Conservation (phyloP, 64 coral and sea anemone genomes). For the Porites australiensis region DNA sequence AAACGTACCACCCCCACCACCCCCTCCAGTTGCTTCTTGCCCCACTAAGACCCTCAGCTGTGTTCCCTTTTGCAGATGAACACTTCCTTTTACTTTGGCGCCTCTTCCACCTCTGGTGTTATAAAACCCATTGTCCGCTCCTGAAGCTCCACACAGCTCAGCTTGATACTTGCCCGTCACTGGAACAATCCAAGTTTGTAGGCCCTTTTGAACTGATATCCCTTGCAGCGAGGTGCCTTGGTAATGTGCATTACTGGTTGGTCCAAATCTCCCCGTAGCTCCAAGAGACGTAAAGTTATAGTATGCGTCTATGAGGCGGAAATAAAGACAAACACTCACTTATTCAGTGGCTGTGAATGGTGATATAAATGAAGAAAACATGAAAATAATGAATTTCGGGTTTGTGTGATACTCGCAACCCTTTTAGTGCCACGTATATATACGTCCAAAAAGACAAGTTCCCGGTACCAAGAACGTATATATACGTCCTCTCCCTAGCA, state of each 20-base stretch:
- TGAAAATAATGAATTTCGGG: no score
- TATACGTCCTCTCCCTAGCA: no score
- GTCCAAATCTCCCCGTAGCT: slow-evolving; percentile 7
- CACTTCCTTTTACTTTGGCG: background rate
- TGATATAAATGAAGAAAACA: no score
- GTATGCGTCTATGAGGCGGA: background rate
- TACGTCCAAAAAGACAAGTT: no score
- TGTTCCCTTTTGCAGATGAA: slow-evolving; percentile 8
- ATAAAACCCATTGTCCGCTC: background rate
- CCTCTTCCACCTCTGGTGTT: background rate
- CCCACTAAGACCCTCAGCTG: slow-evolving; percentile 41
- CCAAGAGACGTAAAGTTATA: slow-evolving; percentile 26
- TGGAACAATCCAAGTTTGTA: slow-evolving; percentile 17
- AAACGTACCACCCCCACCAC: slow-evolving; percentile 20
- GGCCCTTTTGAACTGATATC: background rate
- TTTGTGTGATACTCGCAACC: no score
- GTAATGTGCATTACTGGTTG: background rate
- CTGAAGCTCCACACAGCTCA: slow-evolving; percentile 21
- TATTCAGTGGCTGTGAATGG: no score
- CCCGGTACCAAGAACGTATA: no score
- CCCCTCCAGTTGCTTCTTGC: background rate
- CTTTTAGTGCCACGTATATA: no score
- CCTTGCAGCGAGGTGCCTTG: slow-evolving; percentile 24
- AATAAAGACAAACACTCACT: background rate
- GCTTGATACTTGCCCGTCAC: background rate